A percentile compares a stretch with the other conserved stretches of the same genome.
Conservation (phyloP, 1,140 invertebrate genomes). For the Drosophila grimshawi region DNA sequence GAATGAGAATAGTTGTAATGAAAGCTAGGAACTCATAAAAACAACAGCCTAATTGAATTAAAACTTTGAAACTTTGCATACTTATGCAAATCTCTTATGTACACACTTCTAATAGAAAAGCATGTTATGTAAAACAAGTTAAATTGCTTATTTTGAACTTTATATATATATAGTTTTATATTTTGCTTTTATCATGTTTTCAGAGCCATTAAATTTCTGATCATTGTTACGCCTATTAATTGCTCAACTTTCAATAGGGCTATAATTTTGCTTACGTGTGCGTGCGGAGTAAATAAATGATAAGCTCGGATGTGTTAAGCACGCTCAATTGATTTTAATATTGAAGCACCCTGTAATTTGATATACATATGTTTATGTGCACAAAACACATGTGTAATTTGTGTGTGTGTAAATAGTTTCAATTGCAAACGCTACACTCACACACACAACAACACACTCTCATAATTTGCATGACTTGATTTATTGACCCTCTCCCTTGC, state of each 20-base stretch:
- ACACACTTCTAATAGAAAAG: background rate
- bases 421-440: constrained; percentile 10
- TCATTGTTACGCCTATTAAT: too few relatives aligned
- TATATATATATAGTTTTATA: too few relatives aligned
- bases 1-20: background rate
- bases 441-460: constrained; percentile 1
- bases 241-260: background rate
- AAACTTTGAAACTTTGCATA: background rate
- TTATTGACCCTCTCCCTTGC: constrained; percentile 6
- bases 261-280: constrained; percentile 12
- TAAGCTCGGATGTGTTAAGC: constrained; percentile 44
- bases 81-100: background rate
- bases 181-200: too few relatives aligned
- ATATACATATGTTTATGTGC: constrained; percentile 19
- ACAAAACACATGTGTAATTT: background rate
- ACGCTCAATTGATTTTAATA: constrained; percentile 42
- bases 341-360: constrained; percentile 48
- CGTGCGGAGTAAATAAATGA: constrained; percentile 28
- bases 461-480: constrained; percentile 55
- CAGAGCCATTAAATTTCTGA: too few relatives aligned
- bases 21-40: background rate
- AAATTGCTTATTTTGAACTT: too few relatives aligned
- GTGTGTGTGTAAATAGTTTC: constrained; percentile 38
- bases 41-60: background rate
- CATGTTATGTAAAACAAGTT: too few relatives aligned